Percentiles rank a stretch among this genome's conserved stretches.
phyloP scores from a whole-genome alignment of 2,113 vertebrate genomes.

The Ascaphus truei region DNA sequence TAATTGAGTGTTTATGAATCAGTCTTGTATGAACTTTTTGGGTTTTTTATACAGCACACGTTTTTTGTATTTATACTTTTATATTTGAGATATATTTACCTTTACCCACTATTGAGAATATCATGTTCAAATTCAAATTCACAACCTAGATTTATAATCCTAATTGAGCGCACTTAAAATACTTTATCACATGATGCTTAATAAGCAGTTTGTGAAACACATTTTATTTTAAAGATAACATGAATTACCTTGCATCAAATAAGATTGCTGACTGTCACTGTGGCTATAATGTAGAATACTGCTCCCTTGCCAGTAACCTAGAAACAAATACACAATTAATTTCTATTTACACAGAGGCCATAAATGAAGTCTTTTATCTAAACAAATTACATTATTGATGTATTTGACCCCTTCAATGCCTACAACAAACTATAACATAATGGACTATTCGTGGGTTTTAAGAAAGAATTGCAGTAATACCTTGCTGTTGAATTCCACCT shows the following conservation, averaged over 20 bases:
- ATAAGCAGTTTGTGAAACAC: no score
- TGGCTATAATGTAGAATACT: conserved; percentile 65
- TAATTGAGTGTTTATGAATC: no score
- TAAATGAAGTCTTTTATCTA: background rate
- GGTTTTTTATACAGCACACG: no score
- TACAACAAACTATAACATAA: background rate
- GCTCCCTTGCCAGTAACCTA: conserved; percentile 68
- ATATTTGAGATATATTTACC: no score
- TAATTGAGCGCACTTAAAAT: no score
- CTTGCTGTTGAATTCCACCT: conserved; percentile 51
- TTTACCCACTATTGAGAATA: no score
- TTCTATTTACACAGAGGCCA: background rate
- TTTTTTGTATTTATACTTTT: no score
- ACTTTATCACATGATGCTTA: no score
- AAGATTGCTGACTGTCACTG: conserved; percentile 64
- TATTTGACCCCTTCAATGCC: background rate
- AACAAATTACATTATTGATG: no score
- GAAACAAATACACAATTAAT: conserved; percentile 27
- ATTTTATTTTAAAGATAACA: background rate
- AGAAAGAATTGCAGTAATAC: conserved; percentile 35
- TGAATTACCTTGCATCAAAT: conserved; percentile 62
- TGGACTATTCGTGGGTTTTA: background rate
- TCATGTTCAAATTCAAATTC: no score
- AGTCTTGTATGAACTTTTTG: no score
- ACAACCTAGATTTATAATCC: no score